These are phyloP conservation scores for Acronicta leporina DNA, from an alignment of 2,888 invertebrate genomes.

Conservation along the genomic window DNA sequence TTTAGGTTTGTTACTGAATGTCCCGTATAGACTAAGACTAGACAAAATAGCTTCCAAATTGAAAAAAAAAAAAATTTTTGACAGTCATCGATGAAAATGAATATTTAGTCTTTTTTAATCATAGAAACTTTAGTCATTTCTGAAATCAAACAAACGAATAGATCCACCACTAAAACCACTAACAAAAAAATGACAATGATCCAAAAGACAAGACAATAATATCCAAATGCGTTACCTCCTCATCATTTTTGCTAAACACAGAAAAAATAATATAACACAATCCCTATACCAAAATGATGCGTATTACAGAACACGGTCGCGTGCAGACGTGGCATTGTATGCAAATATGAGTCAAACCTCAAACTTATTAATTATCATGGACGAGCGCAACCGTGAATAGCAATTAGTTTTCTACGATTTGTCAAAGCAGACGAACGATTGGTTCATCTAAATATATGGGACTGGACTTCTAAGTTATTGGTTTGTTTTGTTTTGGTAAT, in stretches of 20 bases:
- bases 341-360: constrained; percentile 79
- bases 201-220: neutral
- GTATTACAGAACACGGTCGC: constrained; percentile 73
- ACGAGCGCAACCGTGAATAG: constrained; percentile 76
- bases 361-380: constrained; percentile 88
- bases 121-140: too few relatives aligned
- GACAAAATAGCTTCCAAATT: too few relatives aligned
- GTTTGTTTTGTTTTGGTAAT: constrained; percentile 11
- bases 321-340: constrained; percentile 80
- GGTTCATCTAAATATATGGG: constrained; percentile 22
- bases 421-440: constrained; percentile 58
- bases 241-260: constrained; percentile 26
- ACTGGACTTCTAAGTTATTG: constrained; percentile 12
- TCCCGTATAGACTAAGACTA: too few relatives aligned
- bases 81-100: too few relatives aligned
- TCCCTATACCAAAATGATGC: constrained; percentile 46
- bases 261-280: constrained; percentile 34
- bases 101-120: too few relatives aligned
- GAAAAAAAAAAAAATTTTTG: too few relatives aligned
- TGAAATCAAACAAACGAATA: too few relatives aligned
- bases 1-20: neutral
- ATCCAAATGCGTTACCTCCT: neutral
- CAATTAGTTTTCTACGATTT: constrained; percentile 72
- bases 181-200: constrained; percentile 1
- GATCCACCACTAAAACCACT: too few relatives aligned